Evolutionary conservation across 2,113 vertebrate genomes (phyloP).

Genomic region (Anoura caudifer): DNA sequence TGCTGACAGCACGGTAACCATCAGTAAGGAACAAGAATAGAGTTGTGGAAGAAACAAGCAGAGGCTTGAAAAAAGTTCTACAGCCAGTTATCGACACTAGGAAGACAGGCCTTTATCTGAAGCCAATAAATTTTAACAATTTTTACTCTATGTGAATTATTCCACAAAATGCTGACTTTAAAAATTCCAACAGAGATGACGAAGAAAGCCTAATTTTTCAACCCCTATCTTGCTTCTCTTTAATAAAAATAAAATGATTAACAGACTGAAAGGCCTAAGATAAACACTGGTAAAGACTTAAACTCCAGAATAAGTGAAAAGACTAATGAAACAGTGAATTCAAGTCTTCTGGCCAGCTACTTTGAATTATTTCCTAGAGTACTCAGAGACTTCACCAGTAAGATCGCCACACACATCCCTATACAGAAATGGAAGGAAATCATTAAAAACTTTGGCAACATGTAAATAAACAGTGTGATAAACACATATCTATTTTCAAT

Average conservation of each 20-base stretch:
- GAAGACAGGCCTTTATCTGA: background rate
- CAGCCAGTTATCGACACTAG: background rate
- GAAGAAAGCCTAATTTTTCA: background rate
- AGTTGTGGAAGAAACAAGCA: background rate
- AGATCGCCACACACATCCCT: background rate
- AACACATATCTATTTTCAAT: background rate
- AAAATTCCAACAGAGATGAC: background rate
- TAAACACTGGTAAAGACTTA: background rate
- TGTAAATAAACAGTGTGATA: background rate
- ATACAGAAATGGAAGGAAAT: background rate
- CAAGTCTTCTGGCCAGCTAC: background rate
- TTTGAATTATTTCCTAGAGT: background rate
- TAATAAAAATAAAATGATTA: constrained; percentile 2
- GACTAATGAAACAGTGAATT: background rate
- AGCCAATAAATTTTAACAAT: background rate
- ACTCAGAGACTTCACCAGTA: background rate
- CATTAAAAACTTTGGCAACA: background rate
- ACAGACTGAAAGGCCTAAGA: background rate
- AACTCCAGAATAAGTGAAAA: background rate
- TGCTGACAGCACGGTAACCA: background rate
- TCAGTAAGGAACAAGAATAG: background rate
- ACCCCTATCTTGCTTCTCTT: background rate
- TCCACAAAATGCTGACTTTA: background rate
- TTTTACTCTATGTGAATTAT: background rate
- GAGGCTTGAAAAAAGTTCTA: background rate